Evolutionary conservation across 2,888 invertebrate genomes (phyloP).

Genomic region (Tholera decimalis): DNA sequence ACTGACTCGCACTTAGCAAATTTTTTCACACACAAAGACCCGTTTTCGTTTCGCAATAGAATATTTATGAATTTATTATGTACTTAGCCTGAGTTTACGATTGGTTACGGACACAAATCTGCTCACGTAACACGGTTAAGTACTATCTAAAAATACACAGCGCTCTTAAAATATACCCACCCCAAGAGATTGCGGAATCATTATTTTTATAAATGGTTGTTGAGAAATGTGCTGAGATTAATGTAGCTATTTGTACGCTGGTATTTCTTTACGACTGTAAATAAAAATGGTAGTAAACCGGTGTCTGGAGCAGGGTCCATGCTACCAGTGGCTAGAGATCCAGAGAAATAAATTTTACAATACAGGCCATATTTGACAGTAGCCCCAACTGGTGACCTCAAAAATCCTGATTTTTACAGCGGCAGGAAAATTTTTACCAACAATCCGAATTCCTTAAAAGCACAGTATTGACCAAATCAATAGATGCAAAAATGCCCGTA

Average conservation of each 20-base stretch:
- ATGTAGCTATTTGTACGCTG: neutral
- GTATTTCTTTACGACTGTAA: neutral
- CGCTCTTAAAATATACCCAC: neutral
- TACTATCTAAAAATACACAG: neutral
- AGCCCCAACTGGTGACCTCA: too few species aligned
- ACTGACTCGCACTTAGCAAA: too few species aligned
- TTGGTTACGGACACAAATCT: conserved; percentile 1
- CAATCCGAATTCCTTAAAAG: neutral
- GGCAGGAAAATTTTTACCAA: too few species aligned
- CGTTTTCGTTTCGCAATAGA: neutral
- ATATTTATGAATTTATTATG: conserved; percentile 13
- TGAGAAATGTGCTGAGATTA: neutral
- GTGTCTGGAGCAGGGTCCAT: too few species aligned
- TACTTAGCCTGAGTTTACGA: conserved; percentile 6
- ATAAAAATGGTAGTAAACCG: too few species aligned
- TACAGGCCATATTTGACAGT: too few species aligned
- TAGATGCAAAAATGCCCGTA: neutral
- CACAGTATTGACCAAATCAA: too few species aligned
- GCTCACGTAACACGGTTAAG: neutral
- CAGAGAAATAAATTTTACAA: too few species aligned
- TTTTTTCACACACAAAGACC: too few species aligned
- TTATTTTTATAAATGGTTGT: conserved; percentile 11
- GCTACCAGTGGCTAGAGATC: too few species aligned
- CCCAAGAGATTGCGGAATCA: neutral
- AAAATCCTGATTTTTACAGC: too few species aligned